Evolutionary conservation across 2,797 vertebrate species (phyloP).

Genomic region (Chanos chanos): DNA sequence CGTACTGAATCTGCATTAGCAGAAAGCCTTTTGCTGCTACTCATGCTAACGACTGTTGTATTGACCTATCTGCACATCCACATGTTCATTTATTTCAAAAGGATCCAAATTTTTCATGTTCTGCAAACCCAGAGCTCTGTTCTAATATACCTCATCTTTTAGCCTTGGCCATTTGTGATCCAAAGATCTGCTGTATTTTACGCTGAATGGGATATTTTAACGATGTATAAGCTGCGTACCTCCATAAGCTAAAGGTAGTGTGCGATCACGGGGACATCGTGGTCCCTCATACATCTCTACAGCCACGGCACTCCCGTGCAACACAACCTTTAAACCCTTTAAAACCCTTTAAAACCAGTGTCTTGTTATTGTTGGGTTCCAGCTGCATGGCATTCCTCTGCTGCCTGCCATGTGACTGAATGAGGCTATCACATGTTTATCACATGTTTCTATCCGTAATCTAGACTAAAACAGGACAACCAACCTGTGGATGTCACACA

Average conservation of each 20-base stretch:
- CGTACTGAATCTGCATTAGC: constrained; percentile 62
- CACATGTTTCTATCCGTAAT: too few relatives aligned
- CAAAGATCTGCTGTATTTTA: too few relatives aligned
- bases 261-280: constrained; percentile 55
- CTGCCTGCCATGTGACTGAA: too few relatives aligned
- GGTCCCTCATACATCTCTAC: too few relatives aligned
- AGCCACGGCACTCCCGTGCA: too few relatives aligned
- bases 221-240: constrained; percentile 66
- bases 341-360: constrained; percentile 12
- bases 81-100: not conserved
- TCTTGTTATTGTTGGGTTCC: constrained; percentile 32
- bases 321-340: too few relatives aligned
- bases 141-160: constrained; percentile 34
- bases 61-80: constrained; percentile 23
- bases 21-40: constrained; percentile 65
- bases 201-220: too few relatives aligned
- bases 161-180: constrained; percentile 11
- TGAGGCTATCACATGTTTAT: too few relatives aligned
- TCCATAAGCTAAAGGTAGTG: constrained; percentile 53
- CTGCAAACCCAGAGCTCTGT: constrained; percentile 10
- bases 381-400: constrained; percentile 41
- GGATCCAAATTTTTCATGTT: constrained; percentile 1
- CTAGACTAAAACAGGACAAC: too few relatives aligned
- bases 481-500: too few relatives aligned
- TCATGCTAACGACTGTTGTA: constrained; percentile 46